Evolutionary conservation across 2,113 vertebrate genomes (phyloP).

Genomic region (Pseudois nayaur): DNA sequence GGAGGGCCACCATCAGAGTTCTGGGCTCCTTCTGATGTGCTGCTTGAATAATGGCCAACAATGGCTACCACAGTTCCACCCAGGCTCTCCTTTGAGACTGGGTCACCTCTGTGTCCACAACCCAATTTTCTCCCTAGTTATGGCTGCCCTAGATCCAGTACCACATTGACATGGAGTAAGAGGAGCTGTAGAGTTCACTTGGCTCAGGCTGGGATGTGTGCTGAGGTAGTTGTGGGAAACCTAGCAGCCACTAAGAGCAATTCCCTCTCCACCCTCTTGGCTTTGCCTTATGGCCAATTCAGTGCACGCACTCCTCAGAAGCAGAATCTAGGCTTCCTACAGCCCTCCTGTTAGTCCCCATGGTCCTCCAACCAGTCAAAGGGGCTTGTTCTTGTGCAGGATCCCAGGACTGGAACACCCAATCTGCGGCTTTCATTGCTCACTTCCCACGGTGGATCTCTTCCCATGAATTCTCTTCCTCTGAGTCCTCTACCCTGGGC

Average conservation of each 20-base stretch:
- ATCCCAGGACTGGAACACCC: not conserved
- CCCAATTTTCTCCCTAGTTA: not conserved
- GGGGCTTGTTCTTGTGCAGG: not conserved
- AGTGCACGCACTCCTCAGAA: not conserved
- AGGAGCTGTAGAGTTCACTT: not conserved
- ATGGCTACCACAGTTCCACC: not conserved
- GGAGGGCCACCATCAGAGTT: not conserved
- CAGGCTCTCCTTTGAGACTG: not conserved
- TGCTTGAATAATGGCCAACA: not conserved
- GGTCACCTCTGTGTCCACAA: not conserved
- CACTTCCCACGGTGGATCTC: not conserved
- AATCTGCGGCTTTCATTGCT: not conserved
- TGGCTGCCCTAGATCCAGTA: not conserved
- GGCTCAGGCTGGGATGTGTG: not conserved
- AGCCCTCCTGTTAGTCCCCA: not conserved
- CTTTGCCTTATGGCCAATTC: not conserved
- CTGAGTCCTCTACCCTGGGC: not conserved
- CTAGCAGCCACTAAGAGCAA: not conserved
- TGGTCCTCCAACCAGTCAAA: not conserved
- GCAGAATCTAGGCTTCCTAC: not conserved
- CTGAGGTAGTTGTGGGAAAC: not conserved
- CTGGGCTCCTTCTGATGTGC: not conserved
- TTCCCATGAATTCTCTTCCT: not conserved
- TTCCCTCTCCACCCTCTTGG: not conserved
- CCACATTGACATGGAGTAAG: not conserved